Base-by-base conservation (phyloP, 2,113 vertebrate species). In the Poecilia latipinna region DNA sequence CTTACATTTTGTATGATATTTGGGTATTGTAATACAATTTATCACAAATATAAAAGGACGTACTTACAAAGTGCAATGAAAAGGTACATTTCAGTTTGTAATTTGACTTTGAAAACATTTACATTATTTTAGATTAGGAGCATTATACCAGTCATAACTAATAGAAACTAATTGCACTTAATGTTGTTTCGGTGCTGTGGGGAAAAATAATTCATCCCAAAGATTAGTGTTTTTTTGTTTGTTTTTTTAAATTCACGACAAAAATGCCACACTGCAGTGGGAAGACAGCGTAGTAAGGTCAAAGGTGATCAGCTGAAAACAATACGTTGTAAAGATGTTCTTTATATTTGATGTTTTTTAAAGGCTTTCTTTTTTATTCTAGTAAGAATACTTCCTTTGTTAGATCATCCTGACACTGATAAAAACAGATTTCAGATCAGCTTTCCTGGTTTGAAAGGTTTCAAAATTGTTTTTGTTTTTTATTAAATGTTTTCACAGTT, bases 401-500 rank as follows among this genome's bases (percentile, higher is more conserved):
- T 72, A 35, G 32, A 48, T n/a, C 60, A 33, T 61, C 24, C 24
- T 64, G 19, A 57, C 17, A 63, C 39, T 31, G 15, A 39, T 17
- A 35, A 33, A 13, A 64, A 29, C 35, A 19, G 24, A 75, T 66
- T 84, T 88, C 78, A 89, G 37, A 77, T 89, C 17, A 80, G 75
- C 75, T 87, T 82, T 81, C 68, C 78, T 89, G 86, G 70, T 80
- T 80, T 79, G 77, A 84, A 84, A 76, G 39, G 26, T 78, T 72
- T 84, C 71, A 28, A 69, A 82, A 89, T 77, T 89, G 51, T 39
- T 15, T 17, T 29, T 72, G 37, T 42, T 61, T 93, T 92, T 94
- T 94, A 61, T 93, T 91, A 78, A 86, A 92, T 91, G 91, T 93
- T 94, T 94, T 93, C 85, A 90, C 79, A 90, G 79, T 92, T 94